Conservation (phyloP, 2,113 vertebrate species). For the Myotis lucifugus region DNA sequence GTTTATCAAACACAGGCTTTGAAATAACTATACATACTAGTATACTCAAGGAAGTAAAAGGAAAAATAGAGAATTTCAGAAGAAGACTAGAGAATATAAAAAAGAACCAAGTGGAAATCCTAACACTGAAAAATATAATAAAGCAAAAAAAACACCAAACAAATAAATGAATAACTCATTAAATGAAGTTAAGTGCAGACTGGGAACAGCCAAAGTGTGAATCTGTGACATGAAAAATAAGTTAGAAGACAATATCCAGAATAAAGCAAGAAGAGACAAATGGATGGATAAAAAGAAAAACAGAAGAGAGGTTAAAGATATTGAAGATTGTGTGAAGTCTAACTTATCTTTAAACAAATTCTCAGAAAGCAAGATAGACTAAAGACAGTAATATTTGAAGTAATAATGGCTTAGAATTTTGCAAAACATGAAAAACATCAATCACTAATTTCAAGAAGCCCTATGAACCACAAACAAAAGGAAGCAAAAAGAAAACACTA, state of each 20-base stretch:
- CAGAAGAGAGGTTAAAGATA: not conserved
- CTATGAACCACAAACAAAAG: not conserved
- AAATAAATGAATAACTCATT: constrained; percentile 12
- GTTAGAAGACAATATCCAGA: not conserved
- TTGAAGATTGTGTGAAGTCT: not conserved
- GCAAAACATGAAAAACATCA: not conserved
- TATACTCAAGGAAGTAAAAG: not conserved
- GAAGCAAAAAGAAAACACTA: not conserved
- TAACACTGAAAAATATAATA: constrained; percentile 2
- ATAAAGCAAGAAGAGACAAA: not conserved
- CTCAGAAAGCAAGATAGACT: not conserved
- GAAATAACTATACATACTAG: not conserved
- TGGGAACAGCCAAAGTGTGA: constrained; percentile 13
- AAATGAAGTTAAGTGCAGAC: not conserved
- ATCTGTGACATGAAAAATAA: not conserved
- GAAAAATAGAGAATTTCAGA: constrained; percentile 24
- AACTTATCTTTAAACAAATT: constrained; percentile 8
- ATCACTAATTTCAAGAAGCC: not conserved
- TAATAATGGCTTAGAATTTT: constrained; percentile 3
- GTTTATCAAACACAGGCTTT: not conserved
- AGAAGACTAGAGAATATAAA: not conserved
- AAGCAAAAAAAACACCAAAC: not conserved
- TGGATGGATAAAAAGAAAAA: not conserved
- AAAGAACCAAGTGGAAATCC: constrained; percentile 1
- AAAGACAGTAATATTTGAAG: not conserved